These are phyloP conservation scores for Ormyrus labotus DNA, from an alignment of 2,888 invertebrate species.

Conservation along the genomic window DNA sequence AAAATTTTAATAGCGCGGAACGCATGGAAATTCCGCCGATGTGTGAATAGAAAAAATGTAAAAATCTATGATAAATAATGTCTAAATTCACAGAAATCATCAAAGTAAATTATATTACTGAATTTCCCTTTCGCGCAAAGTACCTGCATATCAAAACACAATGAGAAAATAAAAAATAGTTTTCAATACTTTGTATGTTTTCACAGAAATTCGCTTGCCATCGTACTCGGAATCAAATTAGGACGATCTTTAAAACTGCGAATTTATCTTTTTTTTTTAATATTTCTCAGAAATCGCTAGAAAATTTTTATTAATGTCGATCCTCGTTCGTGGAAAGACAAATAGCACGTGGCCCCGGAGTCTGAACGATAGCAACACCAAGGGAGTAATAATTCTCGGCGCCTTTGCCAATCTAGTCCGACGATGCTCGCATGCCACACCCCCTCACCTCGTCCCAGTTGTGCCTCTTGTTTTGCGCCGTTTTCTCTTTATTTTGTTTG, in stretches of 20 bases:
- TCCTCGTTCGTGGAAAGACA: slow-evolving; percentile 49
- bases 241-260: no score
- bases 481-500: neutral
- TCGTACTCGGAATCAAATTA: neutral
- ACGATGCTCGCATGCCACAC: slow-evolving; percentile 38
- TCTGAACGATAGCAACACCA: slow-evolving; percentile 19
- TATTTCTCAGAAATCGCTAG: slow-evolving; percentile 36
- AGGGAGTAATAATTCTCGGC: slow-evolving; percentile 56
- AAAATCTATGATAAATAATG: no score
- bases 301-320: slow-evolving; percentile 52
- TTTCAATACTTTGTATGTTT: no score
- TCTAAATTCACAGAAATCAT: no score
- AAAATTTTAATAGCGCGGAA: no score
- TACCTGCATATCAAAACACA: no score
- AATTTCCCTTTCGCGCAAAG: no score
- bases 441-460: slow-evolving; percentile 14
- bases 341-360: slow-evolving; percentile 45
- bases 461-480: neutral
- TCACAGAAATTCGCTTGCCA: no score
- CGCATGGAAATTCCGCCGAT: no score
- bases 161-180: no score
- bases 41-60: no score
- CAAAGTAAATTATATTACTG: no score
- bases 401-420: slow-evolving; percentile 59
- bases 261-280: slow-evolving; percentile 39